Evolutionary conservation across 2,113 vertebrate species (phyloP).

Genomic region (Rhinolophus sinicus): DNA sequence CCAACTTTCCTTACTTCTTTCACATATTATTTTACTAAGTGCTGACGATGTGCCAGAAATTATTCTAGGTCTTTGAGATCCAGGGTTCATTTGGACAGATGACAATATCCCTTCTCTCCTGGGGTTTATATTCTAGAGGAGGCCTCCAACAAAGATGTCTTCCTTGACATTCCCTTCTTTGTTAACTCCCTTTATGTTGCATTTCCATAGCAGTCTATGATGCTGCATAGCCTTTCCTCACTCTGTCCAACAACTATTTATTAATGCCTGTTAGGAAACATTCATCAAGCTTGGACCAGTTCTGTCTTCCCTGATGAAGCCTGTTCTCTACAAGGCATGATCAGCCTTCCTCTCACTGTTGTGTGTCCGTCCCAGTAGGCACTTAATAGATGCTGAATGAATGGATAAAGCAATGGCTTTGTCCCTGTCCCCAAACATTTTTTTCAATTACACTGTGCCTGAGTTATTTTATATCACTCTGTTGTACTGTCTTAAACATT

Average conservation of each 20-base stretch:
- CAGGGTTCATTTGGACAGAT: background rate
- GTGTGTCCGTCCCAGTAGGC: background rate
- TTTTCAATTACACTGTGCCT: background rate
- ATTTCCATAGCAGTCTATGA: background rate
- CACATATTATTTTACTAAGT: background rate
- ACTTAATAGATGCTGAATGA: background rate
- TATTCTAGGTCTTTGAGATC: background rate
- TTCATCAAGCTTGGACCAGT: background rate
- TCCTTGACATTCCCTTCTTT: background rate
- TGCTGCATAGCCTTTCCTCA: background rate
- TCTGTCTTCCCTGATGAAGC: slow-evolving; percentile 1
- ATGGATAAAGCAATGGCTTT: background rate
- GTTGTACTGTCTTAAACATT: background rate
- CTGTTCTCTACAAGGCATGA: background rate
- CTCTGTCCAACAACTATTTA: background rate
- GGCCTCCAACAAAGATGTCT: background rate
- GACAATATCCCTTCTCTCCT: background rate
- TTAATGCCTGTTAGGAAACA: background rate
- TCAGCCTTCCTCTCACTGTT: background rate
- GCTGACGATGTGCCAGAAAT: background rate
- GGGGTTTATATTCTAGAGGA: background rate
- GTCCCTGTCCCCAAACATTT: background rate
- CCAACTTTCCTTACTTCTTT: background rate
- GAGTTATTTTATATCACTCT: background rate
- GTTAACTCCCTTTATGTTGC: background rate